Evolutionary conservation across 1,140 invertebrate species (phyloP), one percentile per base, ranked within the genome.

Genomic region (Orchesella cincta): DNA sequence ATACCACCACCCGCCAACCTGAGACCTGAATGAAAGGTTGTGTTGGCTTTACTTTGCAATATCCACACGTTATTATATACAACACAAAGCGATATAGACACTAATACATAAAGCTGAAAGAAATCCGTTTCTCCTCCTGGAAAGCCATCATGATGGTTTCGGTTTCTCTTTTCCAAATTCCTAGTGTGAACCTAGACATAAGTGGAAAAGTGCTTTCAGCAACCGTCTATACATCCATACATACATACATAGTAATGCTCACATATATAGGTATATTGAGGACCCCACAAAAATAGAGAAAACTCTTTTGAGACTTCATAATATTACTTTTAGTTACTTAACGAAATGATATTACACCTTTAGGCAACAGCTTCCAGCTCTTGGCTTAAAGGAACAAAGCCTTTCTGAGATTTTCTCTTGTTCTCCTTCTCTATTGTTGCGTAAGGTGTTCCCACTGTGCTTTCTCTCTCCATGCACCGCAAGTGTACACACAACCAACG

Each of bases 301-400:
- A n/a, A n/a, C n/a, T n/a, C n/a, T n/a, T n/a, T n/a, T n/a, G 39
- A 46, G 39, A 46, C 39, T 46, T 46, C 3, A 57, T 57, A 57
- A 57, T 46, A 57, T 23, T 57, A 57, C 52, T 57, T 57, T 57
- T 57, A 57, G 12, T 57, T 57, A 57, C 52, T 57, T 57, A 57
- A 57, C 52, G 52, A 57, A 57, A 57, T 57, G 52, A 57, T 57
- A 57, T 57, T 57, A 57, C 52, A 57, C 52, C 52, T 57, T 57
- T 8, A 57, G 52, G 52, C 52, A n/a, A n/a, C n/a, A n/a, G n/a
- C n/a, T n/a, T n/a, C n/a, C n/a, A n/a, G n/a, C 23, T 57, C 23
- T 12, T 57, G 8, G 8, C 52, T 57, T 26, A 12, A 12, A 57
- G 52, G 52, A 57, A 57, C 52, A 57, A 57, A 57, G 52, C 52